Base-by-base conservation (phyloP, 2,113 vertebrate species). In the Nibea albiflora region DNA sequence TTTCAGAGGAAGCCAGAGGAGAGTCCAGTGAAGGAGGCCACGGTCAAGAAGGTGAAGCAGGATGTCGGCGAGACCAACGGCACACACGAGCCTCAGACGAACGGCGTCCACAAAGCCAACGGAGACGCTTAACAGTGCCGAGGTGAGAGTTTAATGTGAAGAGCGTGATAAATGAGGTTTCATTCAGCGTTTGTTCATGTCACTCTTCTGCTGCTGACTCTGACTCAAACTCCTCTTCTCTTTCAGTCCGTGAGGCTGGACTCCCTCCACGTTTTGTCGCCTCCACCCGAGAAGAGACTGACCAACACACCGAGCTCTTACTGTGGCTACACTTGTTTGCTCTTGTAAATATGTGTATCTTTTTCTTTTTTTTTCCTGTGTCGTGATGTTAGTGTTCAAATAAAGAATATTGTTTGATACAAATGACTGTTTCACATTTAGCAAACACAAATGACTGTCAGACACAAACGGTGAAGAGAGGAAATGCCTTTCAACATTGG, bases 321-420 rank as follows among this genome's bases (percentile, higher is more conserved):
- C n/a, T 64, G 49, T 22, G 15, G 4, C 64, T 24, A 22, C 63
- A 76, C 9, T 31, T 47, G 56, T 80, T 78, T 85, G 71, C 72
- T 52, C 46, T 95, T 99, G 96, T 99, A 98, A 95, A 99, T 98
- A 83, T 49, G 67, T 68, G 65, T 20, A 39, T 85, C 92, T 76
- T 69, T n/a, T n/a, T n/a, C n/a, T n/a, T n/a, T 35, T n/a, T 35
- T 28, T 97, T 97, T 97, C 90, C n/a, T n/a, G n/a, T 90, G 80
- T 90, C 90, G 11, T 65, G n/a, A 15, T 72, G 52, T 62, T 64
- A 12, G 20, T 73, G 69, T 69, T 96, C 88, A 98, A 98, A 97
- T 98, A 98, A 98, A 97, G 94, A 94, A 90, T 95, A 94, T 95
- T 95, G 17, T 88, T 86, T 88, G 39, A 62, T 81, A 71, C 4